A percentile compares a stretch with the other conserved stretches of the same genome.
Evolutionary conservation across 2,113 vertebrate species (phyloP).

Genomic region (Melanostigma gelatinosum): DNA sequence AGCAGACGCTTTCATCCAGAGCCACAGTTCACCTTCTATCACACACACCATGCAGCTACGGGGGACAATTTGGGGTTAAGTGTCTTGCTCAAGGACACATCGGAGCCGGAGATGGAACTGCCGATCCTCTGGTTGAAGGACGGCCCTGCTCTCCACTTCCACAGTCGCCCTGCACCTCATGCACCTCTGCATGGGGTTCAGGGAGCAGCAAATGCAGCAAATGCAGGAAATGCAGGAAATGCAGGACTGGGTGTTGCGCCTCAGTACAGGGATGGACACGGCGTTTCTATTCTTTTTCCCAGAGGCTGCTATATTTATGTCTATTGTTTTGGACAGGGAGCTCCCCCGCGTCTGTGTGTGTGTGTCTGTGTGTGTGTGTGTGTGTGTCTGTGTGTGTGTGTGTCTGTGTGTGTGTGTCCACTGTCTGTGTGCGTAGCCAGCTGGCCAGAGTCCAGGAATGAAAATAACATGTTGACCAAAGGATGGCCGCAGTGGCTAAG

Average conservation of each 20-base stretch:
- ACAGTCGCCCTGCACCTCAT: neutral
- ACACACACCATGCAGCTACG: too few relatives aligned
- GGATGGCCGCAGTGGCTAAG: slow-evolving; percentile 59
- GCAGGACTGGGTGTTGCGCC: slow-evolving; percentile 76
- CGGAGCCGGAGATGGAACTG: too few relatives aligned
- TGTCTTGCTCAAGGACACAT: too few relatives aligned
- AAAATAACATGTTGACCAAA: slow-evolving; percentile 87
- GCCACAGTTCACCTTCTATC: too few relatives aligned
- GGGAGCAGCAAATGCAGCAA: slow-evolving; percentile 88
- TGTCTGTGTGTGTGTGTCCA: slow-evolving; percentile 42
- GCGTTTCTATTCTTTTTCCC: slow-evolving; percentile 88
- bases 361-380: slow-evolving; percentile 11
- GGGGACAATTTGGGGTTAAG: too few relatives aligned
- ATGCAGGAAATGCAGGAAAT: slow-evolving; percentile 76
- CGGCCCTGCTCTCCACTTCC: too few relatives aligned
- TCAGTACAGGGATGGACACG: slow-evolving; percentile 81
- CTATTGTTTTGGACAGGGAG: slow-evolving; percentile 87
- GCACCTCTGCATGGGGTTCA: slow-evolving; percentile 65
- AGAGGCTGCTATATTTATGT: slow-evolving; percentile 92
- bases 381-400: slow-evolving; percentile 40
- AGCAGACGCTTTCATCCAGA: too few relatives aligned
- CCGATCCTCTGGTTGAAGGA: too few relatives aligned
- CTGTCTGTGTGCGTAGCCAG: slow-evolving; percentile 59
- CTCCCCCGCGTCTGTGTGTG: slow-evolving; percentile 38
- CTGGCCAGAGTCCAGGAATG: slow-evolving; percentile 84